Base-by-base conservation (phyloP, 2,113 vertebrate genomes). In the Microtus richardsoni region DNA sequence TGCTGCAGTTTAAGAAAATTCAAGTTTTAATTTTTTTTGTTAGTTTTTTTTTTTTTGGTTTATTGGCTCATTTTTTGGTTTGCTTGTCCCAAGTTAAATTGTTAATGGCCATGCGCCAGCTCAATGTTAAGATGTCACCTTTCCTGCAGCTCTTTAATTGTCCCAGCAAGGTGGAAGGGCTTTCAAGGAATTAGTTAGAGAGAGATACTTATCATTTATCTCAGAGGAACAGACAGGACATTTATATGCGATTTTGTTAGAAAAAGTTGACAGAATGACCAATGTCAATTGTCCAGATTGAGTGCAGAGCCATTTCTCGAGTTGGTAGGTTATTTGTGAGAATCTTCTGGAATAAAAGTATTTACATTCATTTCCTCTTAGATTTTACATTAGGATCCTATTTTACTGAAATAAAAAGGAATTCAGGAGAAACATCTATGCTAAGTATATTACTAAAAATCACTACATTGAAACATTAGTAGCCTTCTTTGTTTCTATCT, bases 151-250 rank as follows among this genome's bases (percentile, higher is more conserved):
- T 75, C 22, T 64, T 2, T 22, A 70, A 47, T 41, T 52, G 39
- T 86, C 49, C 60, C 49, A 86, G 54, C 26, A 4, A 52, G 11
- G 14, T 68, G 3, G 17, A 87, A 91, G 11, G 5, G 62, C 26
- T 87, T 86, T 41, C 12, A 91, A 70, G n/a, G 26, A 88, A 83
- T 78, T 60, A 93, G 30, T 91, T 73, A 86, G 47, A 91, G 44
- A 94, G 91, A 93, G 11, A 52, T 70, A 36, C 17, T 89, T 91
- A 85, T 70, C n/a, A 68, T 12, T 66, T 94, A 83, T 83, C 64
- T 95, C 75, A 47, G 36, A 78, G 13, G n/a, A 93, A 26, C 11
- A 91, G 68, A 89, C 19, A 49, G 22, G 73, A 93, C 82, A 89
- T 79, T 74, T 74, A 54, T 11, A 84, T 1, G 14, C n/a, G 39